Base-by-base conservation (phyloP, 2,113 vertebrate species). In the Tenrec ecaudatus region DNA sequence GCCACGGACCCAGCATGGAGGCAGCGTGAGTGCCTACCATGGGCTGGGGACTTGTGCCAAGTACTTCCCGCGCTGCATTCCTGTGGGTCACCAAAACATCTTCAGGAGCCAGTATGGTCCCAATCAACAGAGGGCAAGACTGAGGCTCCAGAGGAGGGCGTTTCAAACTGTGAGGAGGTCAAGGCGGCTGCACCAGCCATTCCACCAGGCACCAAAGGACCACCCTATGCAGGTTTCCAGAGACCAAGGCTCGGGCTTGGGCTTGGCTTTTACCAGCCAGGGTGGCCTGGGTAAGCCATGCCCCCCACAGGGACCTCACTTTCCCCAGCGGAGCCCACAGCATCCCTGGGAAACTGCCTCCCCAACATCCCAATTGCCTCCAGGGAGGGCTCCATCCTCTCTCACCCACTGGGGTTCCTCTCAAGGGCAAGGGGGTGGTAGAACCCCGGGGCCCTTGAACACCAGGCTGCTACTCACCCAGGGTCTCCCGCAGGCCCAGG, bases 401-500 rank as follows among this genome's bases (percentile, higher is more conserved):
- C 68, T 88, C 75, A 58, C 11, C n/a, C 23, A 43, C 16, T 4
- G 19, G 20, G 40, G 62, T n/a, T 16, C 68, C 57, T 64, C 33
- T 66, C 10, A 40, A 1, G 5, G 2, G 60, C 31, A 62, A 10
- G 75, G 2, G 27, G 19, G 40, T 53, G 47, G 47, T 53, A 10
- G 47, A 12, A 14, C 36, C 57, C 68, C 40, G 76, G 66, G 23
- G 12, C 25, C 27, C 11, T 16, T 71, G 4, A 2, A 19, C 0
- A 14, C 31, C n/a, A 36, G 36, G 29, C 0, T 14, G 27, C 7
- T 25, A 96, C 97, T 98, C 92, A 97, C 97, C 95, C 87, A 96
- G 83, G 25, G 96, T 68, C 60, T 96, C 95, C 66, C 69, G 86
- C 43, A 92, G 77, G 11, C 47, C 80, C 91, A 95, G 84, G 57